These are phyloP conservation scores for Dipus sagitta DNA, from an alignment of 2,797 vertebrate genomes.

Conservation along the genomic window DNA sequence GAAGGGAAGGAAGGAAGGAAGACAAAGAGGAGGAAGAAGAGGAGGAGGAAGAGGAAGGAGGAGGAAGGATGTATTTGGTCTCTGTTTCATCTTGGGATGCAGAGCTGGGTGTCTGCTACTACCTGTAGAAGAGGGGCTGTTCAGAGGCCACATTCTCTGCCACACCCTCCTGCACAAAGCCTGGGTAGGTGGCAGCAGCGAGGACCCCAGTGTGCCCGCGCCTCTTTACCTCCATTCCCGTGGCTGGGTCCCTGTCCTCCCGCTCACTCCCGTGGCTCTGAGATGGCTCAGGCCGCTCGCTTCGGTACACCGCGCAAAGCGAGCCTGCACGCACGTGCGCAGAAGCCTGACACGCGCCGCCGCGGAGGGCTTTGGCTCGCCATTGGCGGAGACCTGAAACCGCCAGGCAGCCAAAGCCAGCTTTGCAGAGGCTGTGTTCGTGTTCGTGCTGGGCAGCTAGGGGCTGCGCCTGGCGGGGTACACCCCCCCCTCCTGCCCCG, in stretches of 20 bases:
- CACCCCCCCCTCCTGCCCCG: too few relatives aligned
- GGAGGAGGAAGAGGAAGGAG: too few relatives aligned
- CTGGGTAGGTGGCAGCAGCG: neutral
- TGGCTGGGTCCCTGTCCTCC: neutral
- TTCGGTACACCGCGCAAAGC: neutral
- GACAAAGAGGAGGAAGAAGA: too few relatives aligned
- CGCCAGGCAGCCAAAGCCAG: neutral
- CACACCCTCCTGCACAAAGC: neutral
- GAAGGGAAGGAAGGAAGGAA: too few relatives aligned
- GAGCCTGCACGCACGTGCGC: neutral
- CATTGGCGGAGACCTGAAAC: neutral
- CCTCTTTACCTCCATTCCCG: neutral
- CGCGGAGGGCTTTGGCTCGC: neutral
- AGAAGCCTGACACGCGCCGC: neutral
- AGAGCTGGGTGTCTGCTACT: neutral
- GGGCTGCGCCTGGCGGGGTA: too few relatives aligned
- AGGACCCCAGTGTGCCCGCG: rapidly evolving
- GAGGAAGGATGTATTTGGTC: too few relatives aligned
- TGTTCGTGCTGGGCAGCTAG: too few relatives aligned
- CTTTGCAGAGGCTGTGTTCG: neutral
- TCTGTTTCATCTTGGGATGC: rapidly evolving
- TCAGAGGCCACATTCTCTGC: neutral
- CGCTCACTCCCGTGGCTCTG: neutral
- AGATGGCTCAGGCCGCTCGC: neutral
- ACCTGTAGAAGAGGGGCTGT: neutral